Base-by-base conservation (phyloP, 1,140 invertebrate species). In the Subanguina moxae region DNA sequence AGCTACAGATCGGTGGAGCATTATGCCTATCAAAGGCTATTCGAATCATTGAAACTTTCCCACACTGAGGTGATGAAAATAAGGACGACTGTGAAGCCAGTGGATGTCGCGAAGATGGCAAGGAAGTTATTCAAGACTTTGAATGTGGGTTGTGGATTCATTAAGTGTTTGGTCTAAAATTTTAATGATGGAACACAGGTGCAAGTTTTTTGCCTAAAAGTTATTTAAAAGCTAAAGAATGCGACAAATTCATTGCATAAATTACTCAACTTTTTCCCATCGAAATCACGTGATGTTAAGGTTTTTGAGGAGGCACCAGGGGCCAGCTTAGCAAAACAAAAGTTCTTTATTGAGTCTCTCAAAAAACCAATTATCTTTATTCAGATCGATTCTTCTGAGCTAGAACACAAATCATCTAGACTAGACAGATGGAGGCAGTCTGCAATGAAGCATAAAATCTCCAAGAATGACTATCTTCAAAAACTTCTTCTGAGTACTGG, bases 401-500 rank as follows among this genome's bases (percentile, higher is more conserved):
- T 82, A 11, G 68, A 67, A 19, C 67, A 71, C 28, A 82, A 82
- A 67, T 42, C 52, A 15, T 23, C 58, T 7, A 75, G 74, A 28
- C 63, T 82, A 46, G 80, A 82, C 65, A 32, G 79, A 42, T 82
- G 80, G 80, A 59, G 80, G 45, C 80, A 82, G 64, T 75, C 78
- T 1, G 80, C 80, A 48, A 82, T 82, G 80, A 82, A 80, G 56
- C 76, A 82, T 61, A 82, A 82, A 64, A 68, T 81, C 32, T 61
- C 68, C 13, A 81, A 78, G 56, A 72, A 82, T 64, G 72, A 75
- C 9, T 72, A 76, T 66, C 65, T 82, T 27, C 74, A 77, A 66
- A 76, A 82, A 52, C 64, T 82, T 11, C 58, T 82, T 5, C 57
- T 82, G 19, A 77, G 69, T 30, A 82, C 80, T 28, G 80, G 80